Conservation (phyloP, 2,888 invertebrate genomes). For the Harmothoe impar region DNA sequence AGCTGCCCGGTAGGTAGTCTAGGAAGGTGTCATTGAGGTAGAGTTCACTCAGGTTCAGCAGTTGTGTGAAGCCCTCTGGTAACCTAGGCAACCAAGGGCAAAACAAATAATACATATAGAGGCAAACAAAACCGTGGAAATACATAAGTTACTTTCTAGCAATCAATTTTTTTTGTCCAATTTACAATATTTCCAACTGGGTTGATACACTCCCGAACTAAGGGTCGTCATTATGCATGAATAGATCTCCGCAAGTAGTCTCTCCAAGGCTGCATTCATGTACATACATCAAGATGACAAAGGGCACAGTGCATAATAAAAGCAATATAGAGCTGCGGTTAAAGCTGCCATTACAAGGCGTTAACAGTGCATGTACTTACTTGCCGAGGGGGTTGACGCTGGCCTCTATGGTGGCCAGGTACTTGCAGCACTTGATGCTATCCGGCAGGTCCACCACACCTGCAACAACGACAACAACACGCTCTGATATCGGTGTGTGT, state of each 20-base stretch:
- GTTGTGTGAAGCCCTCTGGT: slow-evolving; percentile 95
- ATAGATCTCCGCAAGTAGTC: no score
- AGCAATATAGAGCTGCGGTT: no score
- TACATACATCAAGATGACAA: no score
- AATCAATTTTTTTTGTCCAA: no score
- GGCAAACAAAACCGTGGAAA: background rate
- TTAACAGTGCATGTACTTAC: no score
- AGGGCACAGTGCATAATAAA: no score
- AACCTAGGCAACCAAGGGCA: slow-evolving; percentile 84
- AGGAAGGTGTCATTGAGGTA: slow-evolving; percentile 96
- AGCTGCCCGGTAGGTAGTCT: slow-evolving; percentile 96
- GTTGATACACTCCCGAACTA: no score
- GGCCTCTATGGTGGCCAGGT: slow-evolving; percentile 91
- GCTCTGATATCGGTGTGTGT: no score
- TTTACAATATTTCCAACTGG: no score
- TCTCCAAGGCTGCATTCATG: no score
- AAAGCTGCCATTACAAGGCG: no score
- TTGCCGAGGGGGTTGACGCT: slow-evolving; percentile 95
- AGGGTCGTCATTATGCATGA: no score
- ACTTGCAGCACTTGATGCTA: slow-evolving; percentile 93
- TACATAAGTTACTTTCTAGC: background rate
- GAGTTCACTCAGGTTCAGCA: slow-evolving; percentile 93
- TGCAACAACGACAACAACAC: slow-evolving; percentile 78
- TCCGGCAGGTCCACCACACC: slow-evolving; percentile 92
- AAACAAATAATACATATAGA: background rate